Conservation (phyloP, 2,113 vertebrate genomes). For the Sardina pilchardus region DNA sequence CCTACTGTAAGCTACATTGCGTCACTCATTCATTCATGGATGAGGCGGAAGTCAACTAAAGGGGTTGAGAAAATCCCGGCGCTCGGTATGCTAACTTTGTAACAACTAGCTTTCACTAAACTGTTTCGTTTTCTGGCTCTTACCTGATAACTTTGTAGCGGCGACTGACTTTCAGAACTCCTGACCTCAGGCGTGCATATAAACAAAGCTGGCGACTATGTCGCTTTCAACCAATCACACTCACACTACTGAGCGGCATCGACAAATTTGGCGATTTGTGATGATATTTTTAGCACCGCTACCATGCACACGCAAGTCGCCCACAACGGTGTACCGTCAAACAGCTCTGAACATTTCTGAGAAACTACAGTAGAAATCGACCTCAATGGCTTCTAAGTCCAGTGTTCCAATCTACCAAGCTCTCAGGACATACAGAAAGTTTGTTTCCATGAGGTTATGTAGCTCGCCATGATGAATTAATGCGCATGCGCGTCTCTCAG, state of each 20-base stretch:
- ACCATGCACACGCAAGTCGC: not conserved
- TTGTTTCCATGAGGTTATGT: not conserved
- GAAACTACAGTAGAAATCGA: not conserved
- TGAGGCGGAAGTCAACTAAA: not conserved
- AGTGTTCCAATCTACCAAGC: not conserved
- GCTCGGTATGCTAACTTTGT: not conserved
- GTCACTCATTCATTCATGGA: slow-evolving; percentile 3
- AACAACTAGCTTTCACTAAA: not conserved
- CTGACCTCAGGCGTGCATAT: not conserved
- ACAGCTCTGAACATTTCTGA: not conserved
- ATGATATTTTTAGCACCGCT: not conserved
- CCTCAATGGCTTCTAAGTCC: too few relatives aligned
- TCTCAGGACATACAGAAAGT: not conserved
- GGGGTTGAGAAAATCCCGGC: not conserved
- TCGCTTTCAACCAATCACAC: slow-evolving; percentile 8
- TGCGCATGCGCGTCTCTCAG: not conserved
- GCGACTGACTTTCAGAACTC: not conserved
- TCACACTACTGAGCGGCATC: not conserved
- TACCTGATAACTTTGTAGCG: not conserved
- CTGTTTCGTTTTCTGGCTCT: not conserved
- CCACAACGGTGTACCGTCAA: not conserved
- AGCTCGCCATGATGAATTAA: not conserved
- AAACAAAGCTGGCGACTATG: not conserved
- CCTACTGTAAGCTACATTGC: too few relatives aligned
- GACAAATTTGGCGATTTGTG: slow-evolving; percentile 16